A percentile compares a stretch with the other conserved stretches of the same genome.
These are phyloP conservation scores for Nineta flava DNA, from an alignment of 2,888 invertebrate genomes.

Conservation along the genomic window DNA sequence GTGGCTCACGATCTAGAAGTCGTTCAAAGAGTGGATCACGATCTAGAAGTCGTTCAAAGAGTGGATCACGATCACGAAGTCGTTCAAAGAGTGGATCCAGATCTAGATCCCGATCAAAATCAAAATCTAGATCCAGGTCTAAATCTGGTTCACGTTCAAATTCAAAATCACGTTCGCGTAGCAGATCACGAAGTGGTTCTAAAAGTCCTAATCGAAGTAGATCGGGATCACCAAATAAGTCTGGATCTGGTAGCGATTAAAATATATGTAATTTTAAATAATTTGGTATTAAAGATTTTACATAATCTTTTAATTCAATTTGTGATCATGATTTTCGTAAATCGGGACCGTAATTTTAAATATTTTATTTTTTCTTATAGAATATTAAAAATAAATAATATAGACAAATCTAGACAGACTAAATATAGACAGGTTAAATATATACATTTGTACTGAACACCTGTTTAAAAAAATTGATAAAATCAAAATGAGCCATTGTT, in stretches of 20 bases:
- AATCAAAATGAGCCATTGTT: no score
- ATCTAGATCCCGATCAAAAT: constrained; percentile 19
- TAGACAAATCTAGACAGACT: no score
- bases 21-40: constrained; percentile 12
- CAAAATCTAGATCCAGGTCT: constrained; percentile 4
- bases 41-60: constrained; percentile 8
- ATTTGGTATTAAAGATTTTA: no score
- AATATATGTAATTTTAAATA: no score
- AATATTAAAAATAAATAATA: no score
- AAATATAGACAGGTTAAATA: no score
- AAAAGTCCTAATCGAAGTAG: constrained; percentile 10
- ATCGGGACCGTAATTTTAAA: no score
- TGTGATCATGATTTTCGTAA: no score
- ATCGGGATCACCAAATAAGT: constrained; percentile 7
- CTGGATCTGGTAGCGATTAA: background rate
- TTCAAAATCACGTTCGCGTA: constrained; percentile 6
- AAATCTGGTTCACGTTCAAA: constrained; percentile 7
- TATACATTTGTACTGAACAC: no score
- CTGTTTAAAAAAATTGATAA: no score
- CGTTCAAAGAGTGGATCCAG: constrained; percentile 18
- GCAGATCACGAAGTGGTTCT: constrained; percentile 11
- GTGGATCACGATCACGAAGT: constrained; percentile 7
- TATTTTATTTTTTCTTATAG: no score
- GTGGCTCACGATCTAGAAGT: constrained; percentile 17
- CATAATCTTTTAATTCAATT: no score